A percentile compares a stretch with the other conserved stretches of the same genome.
phyloP scores from a whole-genome alignment of 2,113 vertebrate genomes.

The Drymodes brunneopygia region DNA sequence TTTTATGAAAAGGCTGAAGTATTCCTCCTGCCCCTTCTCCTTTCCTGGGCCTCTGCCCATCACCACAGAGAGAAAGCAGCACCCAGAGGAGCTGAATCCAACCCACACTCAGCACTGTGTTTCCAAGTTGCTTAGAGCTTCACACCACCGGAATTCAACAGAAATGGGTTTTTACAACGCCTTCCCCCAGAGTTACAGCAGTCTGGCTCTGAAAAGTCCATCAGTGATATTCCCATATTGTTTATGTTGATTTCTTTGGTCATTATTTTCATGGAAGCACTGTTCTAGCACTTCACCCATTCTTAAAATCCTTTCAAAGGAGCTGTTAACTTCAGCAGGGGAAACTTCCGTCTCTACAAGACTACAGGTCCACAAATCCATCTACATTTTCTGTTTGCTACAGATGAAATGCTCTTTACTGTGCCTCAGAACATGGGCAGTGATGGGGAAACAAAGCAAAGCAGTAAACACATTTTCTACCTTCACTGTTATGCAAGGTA shows the following conservation, averaged over 20 bases:
- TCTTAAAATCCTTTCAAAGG: background rate
- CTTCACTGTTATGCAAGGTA: background rate
- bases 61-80: rapidly evolving
- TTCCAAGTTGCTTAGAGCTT: background rate
- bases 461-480: background rate
- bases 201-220: background rate
- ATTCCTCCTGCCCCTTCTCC: background rate
- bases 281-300: background rate
- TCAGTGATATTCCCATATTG: background rate
- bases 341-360: background rate
- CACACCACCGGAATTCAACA: background rate
- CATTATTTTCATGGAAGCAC: background rate
- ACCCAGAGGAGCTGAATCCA: background rate
- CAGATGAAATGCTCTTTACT: background rate
- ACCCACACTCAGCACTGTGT: background rate
- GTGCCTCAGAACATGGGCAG: background rate
- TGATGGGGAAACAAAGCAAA: background rate
- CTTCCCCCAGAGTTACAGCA: background rate
- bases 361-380: background rate
- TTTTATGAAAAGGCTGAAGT: background rate
- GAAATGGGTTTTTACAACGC: background rate
- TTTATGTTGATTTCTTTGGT: background rate
- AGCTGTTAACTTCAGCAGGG: background rate
- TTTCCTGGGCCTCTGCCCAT: background rate
- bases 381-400: background rate